Evolutionary conservation across 2,113 vertebrate species (phyloP).

Genomic region (Stegastes partitus): DNA sequence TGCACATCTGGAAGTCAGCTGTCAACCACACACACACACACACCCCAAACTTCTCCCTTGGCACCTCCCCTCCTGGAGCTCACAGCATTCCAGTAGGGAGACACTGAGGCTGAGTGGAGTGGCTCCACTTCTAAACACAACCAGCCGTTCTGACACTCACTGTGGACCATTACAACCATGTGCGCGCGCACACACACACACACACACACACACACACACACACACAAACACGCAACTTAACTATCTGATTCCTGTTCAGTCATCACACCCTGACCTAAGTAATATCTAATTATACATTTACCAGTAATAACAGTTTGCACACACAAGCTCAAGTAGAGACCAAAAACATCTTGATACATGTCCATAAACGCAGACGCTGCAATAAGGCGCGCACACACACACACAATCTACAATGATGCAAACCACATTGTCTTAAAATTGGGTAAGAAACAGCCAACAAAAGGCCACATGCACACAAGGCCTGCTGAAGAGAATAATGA

Average conservation of each 20-base stretch:
- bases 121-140: constrained; percentile 83
- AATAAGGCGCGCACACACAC: constrained; percentile 1
- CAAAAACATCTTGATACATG: constrained; percentile 23
- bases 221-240: neutral
- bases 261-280: constrained; percentile 50
- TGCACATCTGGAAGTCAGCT: constrained; percentile 88
- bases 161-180: constrained; percentile 58
- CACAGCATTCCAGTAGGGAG: constrained; percentile 84
- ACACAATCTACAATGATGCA: constrained; percentile 37
- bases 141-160: constrained; percentile 77
- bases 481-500: constrained; percentile 47
- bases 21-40: constrained; percentile 72
- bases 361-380: constrained; percentile 13
- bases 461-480: constrained; percentile 41
- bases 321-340: constrained; percentile 13
- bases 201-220: constrained; percentile 20
- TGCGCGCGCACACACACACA: constrained; percentile 29
- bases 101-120: constrained; percentile 82
- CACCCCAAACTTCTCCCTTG: constrained; percentile 47
- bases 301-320: constrained; percentile 44
- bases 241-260: constrained; percentile 54
- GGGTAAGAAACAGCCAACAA: constrained; percentile 58
- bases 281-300: constrained; percentile 54
- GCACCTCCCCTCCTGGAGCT: constrained; percentile 77
- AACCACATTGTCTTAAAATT: constrained; percentile 53